Percentiles rank a stretch among this genome's conserved stretches.
These are phyloP conservation scores for Aporophyla nigra DNA, from an alignment of 2,888 invertebrate genomes.

Conservation along the genomic window DNA sequence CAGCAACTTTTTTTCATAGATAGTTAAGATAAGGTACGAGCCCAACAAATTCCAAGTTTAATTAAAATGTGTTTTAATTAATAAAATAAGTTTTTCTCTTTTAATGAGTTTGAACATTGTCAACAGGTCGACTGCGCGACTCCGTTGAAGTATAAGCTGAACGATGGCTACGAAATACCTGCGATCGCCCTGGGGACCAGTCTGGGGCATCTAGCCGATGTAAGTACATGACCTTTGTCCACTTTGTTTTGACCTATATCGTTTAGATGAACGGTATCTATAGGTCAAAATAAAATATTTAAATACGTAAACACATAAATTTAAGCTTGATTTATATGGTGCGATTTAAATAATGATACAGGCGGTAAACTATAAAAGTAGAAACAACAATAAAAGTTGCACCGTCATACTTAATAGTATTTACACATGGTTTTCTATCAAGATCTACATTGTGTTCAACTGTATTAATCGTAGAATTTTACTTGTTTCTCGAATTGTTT, in stretches of 20 bases:
- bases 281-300: background rate
- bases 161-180: constrained; percentile 84
- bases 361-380: background rate
- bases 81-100: constrained; percentile 5
- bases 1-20: constrained; percentile 9
- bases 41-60: constrained; percentile 10
- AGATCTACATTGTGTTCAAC: too few relatives aligned
- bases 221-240: constrained; percentile 71
- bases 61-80: constrained; percentile 25
- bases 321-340: background rate
- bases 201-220: constrained; percentile 83
- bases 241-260: background rate
- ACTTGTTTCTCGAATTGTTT: too few relatives aligned
- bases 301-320: background rate
- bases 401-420: background rate
- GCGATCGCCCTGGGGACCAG: constrained; percentile 85
- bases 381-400: background rate
- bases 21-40: constrained; percentile 2
- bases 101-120: constrained; percentile 33
- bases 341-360: background rate
- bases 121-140: constrained; percentile 65
- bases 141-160: constrained; percentile 72
- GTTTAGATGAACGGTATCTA: too few relatives aligned
- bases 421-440: too few relatives aligned
- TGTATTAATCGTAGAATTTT: too few relatives aligned